Base-by-base conservation (phyloP, 2,113 vertebrate species). In the Rhinolophus sinicus region DNA sequence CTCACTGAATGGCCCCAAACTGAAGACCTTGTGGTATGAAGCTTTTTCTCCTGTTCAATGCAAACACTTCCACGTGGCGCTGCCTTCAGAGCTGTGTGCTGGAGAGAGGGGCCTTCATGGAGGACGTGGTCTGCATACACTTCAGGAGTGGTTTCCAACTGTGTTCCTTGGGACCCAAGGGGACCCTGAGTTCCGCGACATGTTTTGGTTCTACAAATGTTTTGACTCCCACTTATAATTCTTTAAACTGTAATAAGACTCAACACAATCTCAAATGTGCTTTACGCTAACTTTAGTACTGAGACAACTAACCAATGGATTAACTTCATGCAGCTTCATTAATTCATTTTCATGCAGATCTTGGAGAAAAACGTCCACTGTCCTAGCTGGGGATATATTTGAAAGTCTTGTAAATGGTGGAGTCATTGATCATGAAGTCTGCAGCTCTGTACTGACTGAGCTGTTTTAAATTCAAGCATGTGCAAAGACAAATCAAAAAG, bases 381-480 rank as follows among this genome's bases (percentile, higher is more conserved):
- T 50, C n/a, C 62, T 65, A 81, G 28, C 35, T n/a, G 4, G 35
- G 54, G 58, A 52, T 60, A 62, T 14, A 88, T 30, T 67, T 96
- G 84, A 80, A 92, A 92, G 33, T 85, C 82, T 81, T 70, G 5
- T 21, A 75, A 92, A 89, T 9, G 52, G 40, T 5, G 40, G 60
- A 86, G n/a, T 86, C 77, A 87, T 30, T 95, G 12, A 65, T 72
- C 62, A 40, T 16, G 40, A 75, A n/a, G 5, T 38, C 12, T 62
- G 56, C 11, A 60, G 9, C 12, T 76, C 30, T 88, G 16, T 5
- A 10, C 15, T 56, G 7, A 10, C 15, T 56, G 7, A 72, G 77
- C 52, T 88, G 96, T 95, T 89, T 33, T 35, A 85, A 84, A 94
- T 70, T 88, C 62, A 89, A 93, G 73, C 33, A 90, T n/a, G 62